phyloP scores from a whole-genome alignment of 2,888 invertebrate genomes.

The Holacanthella duospinosa region DNA sequence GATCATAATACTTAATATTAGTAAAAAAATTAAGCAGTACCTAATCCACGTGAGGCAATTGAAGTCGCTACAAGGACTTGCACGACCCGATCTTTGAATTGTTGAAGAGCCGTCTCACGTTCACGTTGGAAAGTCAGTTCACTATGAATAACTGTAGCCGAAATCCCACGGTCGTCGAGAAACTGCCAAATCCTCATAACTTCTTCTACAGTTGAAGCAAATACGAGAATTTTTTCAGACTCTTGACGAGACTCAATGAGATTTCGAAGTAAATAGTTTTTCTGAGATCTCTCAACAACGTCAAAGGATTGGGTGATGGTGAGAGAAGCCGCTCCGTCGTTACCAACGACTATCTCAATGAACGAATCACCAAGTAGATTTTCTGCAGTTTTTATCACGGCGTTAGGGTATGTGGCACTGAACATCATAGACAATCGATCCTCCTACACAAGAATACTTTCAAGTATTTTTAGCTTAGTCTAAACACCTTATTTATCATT shows the following conservation, averaged over 20 bases:
- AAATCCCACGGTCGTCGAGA: constrained; percentile 26
- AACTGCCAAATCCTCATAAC: neutral
- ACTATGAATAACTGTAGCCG: constrained; percentile 57
- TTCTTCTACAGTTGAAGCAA: constrained; percentile 56
- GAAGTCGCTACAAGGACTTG: constrained; percentile 85
- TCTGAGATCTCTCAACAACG: constrained; percentile 59
- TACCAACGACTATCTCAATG: constrained; percentile 71
- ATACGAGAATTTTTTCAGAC: constrained; percentile 56
- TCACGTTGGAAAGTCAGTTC: constrained; percentile 42
- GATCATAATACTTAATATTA: neutral
- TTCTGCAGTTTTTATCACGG: constrained; percentile 65
- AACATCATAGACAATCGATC: constrained; percentile 60
- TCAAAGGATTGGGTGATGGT: constrained; percentile 76
- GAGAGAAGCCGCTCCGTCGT: constrained; percentile 75
- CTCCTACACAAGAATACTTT: constrained; percentile 43
- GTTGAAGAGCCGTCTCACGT: constrained; percentile 59
- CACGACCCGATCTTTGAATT: constrained; percentile 70
- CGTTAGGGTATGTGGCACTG: constrained; percentile 63
- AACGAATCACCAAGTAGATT: constrained; percentile 66
- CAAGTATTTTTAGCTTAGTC: neutral
- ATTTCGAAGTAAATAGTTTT: constrained; percentile 60
- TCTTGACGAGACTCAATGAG: constrained; percentile 46
- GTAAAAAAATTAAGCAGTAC: constrained; percentile 42
- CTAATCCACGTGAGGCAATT: constrained; percentile 84
- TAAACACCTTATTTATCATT: no score